These are phyloP conservation scores for Lottia gigantea DNA, from an alignment of 2,888 invertebrate genomes.

Conservation along the genomic window DNA sequence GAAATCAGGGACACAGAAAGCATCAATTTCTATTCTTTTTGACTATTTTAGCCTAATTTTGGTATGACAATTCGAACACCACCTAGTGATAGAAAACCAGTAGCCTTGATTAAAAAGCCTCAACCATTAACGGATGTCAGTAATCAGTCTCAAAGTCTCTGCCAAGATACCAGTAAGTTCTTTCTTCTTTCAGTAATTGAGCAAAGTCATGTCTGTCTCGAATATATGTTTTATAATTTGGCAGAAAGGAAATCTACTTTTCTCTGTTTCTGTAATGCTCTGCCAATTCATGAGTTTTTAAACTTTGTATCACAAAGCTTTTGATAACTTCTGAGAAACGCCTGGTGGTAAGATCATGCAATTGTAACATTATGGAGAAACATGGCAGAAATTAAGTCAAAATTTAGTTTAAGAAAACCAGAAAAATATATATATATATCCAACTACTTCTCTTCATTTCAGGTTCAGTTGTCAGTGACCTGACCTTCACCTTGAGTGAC, in stretches of 20 bases:
- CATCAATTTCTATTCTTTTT: not conserved
- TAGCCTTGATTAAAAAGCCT: conserved; percentile 27
- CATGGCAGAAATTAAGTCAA: too few species aligned
- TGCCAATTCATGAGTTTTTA: too few species aligned
- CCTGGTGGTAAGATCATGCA: too few species aligned
- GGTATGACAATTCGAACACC: conserved; percentile 52
- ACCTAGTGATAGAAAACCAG: conserved; percentile 37
- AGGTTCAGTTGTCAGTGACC: not conserved
- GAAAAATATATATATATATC: not conserved
- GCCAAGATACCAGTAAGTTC: not conserved
- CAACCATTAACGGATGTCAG: conserved; percentile 42
- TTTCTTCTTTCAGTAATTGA: not conserved
- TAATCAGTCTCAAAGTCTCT: conserved; percentile 34
- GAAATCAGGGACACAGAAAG: too few species aligned
- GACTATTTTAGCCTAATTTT: conserved; percentile 53
- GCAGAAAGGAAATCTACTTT: too few species aligned
- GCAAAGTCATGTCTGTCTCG: not conserved
- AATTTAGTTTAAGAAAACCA: too few species aligned
- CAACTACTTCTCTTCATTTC: not conserved
- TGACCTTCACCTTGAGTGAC: conserved; percentile 3
- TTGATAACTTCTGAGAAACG: too few species aligned
- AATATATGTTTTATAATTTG: too few species aligned
- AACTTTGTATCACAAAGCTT: too few species aligned
- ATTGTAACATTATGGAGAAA: too few species aligned
- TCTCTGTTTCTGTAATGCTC: too few species aligned